Evolutionary conservation across 2,888 invertebrate species (phyloP), one percentile per base, ranked within the genome.

Genomic region (Dolichopus griseipennis): DNA sequence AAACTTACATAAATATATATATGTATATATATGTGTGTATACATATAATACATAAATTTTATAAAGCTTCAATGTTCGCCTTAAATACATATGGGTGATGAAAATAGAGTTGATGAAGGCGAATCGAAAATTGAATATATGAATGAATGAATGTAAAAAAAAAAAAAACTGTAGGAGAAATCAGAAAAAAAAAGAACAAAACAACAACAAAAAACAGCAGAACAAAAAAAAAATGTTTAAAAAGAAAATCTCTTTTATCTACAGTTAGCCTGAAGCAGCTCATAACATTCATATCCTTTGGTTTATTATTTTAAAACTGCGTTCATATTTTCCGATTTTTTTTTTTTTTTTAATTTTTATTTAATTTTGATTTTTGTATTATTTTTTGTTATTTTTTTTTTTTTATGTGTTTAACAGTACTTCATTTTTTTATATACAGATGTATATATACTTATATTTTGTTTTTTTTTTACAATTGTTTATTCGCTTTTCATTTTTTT

Each of bases 191-290:
- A 52, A 52, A 6, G 2, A 52, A 52, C 4, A 52, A 18, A 18
- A 15, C 2, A 52, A 52, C 9, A n/a, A 52, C 15, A 18, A 18
- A 52, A n/a, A 52, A 52, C 8, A 7, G 8, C 37, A 27, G 27
- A 41, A 41, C 2, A 41, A 5, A 41, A 41, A 12, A 41, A 52
- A 18, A 12, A 6, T 9, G 52, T 52, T n/a, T 52, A 52, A 18
- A 52, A 52, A 52, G 52, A 52, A 52, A 52, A 52, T 52, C 52
- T 52, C 52, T 52, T 52, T 52, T 52, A 52, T 52, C 52, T 52
- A 52, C 15, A 52, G 52, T 52, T 52, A 52, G 52, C 52, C 52
- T 52, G 15, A 52, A 52, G 52, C 52, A n/a, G 15, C 52, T 52
- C 52, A 52, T 52, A 52, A 52, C 18, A 52, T 52, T 52, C 52